phyloP scores from a whole-genome alignment of 2,797 vertebrate genomes.

The Sebastes nivosus region DNA sequence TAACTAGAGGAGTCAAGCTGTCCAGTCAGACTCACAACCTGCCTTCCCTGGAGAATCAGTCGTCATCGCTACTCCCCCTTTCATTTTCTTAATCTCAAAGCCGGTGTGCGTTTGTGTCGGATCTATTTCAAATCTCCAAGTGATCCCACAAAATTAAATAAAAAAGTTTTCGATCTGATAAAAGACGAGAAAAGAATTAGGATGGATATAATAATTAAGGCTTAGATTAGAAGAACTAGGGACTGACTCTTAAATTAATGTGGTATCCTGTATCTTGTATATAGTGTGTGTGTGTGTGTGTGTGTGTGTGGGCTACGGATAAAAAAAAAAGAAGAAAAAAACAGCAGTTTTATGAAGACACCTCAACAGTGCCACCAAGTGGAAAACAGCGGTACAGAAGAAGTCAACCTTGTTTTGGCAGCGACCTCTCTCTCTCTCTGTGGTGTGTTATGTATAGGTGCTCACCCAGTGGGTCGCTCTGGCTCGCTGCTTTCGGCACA shows the following conservation, averaged over 20 bases:
- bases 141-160: neutral
- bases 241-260: neutral
- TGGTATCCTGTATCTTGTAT: neutral
- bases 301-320: neutral
- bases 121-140: neutral
- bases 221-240: neutral
- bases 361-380: slow-evolving; percentile 74
- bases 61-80: neutral
- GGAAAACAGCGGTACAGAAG: slow-evolving; percentile 43
- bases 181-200: neutral
- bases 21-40: neutral
- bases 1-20: neutral
- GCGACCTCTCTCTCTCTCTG: too few species aligned
- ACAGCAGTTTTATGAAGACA: neutral
- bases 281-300: neutral
- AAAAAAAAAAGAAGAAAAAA: neutral
- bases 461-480: slow-evolving; percentile 85
- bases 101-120: neutral
- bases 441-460: neutral
- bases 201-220: neutral
- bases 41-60: neutral
- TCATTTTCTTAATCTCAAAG: neutral
- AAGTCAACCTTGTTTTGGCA: too few species aligned
- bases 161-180: neutral
- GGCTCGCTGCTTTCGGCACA: slow-evolving; percentile 77